A percentile compares a stretch with the other conserved stretches of the same genome.
These are phyloP conservation scores for Drosophila flavopinicola DNA, from an alignment of 2,888 invertebrate genomes.

Conservation along the genomic window DNA sequence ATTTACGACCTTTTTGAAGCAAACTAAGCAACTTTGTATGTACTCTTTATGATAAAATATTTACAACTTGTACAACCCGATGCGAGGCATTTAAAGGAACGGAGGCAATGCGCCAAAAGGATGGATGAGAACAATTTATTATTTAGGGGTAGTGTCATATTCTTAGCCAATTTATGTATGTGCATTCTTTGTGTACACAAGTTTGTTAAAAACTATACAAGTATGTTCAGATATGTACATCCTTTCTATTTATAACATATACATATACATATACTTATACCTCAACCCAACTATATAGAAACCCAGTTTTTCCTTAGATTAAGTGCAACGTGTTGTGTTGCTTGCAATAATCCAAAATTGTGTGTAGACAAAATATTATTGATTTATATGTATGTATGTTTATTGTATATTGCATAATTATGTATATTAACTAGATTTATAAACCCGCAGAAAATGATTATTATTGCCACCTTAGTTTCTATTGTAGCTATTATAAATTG, in stretches of 20 bases:
- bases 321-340: conserved; percentile 42
- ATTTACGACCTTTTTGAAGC: conserved; percentile 63
- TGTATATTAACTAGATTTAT: conserved; percentile 57
- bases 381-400: conserved; percentile 5
- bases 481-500: conserved; percentile 59
- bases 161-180: conserved; percentile 57
- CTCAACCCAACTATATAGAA: conserved; percentile 26
- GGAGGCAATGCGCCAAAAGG: conserved; percentile 4
- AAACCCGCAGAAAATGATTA: conserved; percentile 30
- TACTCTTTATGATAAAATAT: conserved; percentile 49
- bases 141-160: conserved; percentile 59
- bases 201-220: conserved; percentile 53
- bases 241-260: conserved; percentile 24
- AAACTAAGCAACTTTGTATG: conserved; percentile 53
- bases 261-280: conserved; percentile 13
- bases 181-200: conserved; percentile 55
- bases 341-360: conserved; percentile 41
- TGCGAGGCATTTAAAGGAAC: conserved; percentile 43
- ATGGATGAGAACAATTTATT: conserved; percentile 31
- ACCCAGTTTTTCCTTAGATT: conserved; percentile 57
- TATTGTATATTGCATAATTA: conserved; percentile 9
- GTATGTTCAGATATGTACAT: conserved; percentile 29
- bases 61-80: conserved; percentile 42
- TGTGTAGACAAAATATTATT: conserved; percentile 45
- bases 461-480: conserved; percentile 56